These are phyloP conservation scores for Strigops habroptila DNA, from an alignment of 2,113 vertebrate genomes.

Conservation along the genomic window DNA sequence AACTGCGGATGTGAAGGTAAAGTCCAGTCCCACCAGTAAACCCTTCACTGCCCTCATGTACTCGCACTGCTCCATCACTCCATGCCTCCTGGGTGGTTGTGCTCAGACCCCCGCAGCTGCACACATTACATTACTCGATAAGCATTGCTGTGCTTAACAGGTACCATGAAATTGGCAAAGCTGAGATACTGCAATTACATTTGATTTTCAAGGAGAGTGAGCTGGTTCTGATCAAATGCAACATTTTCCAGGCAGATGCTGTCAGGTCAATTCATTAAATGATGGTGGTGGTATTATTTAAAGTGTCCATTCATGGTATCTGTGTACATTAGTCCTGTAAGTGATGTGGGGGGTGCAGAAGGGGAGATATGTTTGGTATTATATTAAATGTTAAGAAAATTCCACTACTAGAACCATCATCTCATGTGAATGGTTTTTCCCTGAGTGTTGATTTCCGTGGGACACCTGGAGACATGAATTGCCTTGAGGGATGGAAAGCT, in stretches of 20 bases:
- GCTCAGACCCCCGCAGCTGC: not conserved
- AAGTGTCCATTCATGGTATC: not conserved
- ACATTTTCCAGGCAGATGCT: not conserved
- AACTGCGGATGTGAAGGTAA: slow-evolving; percentile 88
- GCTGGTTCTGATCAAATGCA: not conserved
- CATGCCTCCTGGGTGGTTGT: not conserved
- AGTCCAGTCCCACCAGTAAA: not conserved
- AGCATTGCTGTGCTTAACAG: not conserved
- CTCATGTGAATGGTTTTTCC: not conserved
- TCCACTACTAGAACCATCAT: not conserved
- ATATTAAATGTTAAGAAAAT: not conserved
- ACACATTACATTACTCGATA: not conserved
- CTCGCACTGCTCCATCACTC: not conserved
- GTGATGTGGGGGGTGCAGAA: not conserved
- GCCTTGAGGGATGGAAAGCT: not conserved
- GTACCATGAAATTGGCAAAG: not conserved
- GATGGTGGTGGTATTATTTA: not conserved
- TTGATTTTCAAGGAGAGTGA: not conserved
- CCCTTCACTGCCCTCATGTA: not conserved
- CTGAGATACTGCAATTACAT: not conserved
- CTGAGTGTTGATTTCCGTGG: not conserved
- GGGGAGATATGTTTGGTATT: not conserved
- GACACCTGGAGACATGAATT: not conserved
- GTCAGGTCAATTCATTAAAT: not conserved
- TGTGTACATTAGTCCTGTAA: not conserved